These are phyloP conservation scores for Ciconia nigra DNA, from an alignment of 2,797 vertebrate species.

Conservation along the genomic window DNA sequence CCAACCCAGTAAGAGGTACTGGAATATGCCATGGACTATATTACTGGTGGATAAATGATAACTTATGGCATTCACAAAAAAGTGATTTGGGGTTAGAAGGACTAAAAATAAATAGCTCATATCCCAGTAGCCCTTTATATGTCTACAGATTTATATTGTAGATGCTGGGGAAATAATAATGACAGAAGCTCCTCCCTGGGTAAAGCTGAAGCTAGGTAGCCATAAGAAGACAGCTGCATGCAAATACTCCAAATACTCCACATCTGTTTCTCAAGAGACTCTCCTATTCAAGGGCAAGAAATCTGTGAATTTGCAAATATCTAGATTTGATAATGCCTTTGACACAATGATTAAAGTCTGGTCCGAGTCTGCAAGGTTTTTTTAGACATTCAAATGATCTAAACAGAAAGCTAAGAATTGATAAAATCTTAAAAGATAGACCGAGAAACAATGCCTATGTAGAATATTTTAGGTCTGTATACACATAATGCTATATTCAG, in stretches of 20 bases:
- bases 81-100: neutral
- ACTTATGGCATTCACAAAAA: neutral
- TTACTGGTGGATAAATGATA: neutral
- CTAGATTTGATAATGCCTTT: neutral
- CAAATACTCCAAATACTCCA: neutral
- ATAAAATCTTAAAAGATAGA: neutral
- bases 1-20: neutral
- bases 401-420: neutral
- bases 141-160: neutral
- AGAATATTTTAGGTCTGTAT: neutral
- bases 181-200: neutral
- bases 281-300: neutral
- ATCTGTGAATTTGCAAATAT: neutral
- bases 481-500: neutral
- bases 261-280: neutral
- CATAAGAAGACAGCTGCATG: neutral
- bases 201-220: neutral
- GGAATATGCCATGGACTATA: neutral
- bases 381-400: neutral
- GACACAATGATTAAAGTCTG: neutral
- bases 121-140: neutral
- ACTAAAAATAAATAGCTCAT: neutral
- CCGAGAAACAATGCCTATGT: neutral
- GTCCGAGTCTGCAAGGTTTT: neutral
- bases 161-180: neutral